Evolutionary conservation across 2,797 vertebrate species (phyloP).

Genomic region (Eremophila alpestris): DNA sequence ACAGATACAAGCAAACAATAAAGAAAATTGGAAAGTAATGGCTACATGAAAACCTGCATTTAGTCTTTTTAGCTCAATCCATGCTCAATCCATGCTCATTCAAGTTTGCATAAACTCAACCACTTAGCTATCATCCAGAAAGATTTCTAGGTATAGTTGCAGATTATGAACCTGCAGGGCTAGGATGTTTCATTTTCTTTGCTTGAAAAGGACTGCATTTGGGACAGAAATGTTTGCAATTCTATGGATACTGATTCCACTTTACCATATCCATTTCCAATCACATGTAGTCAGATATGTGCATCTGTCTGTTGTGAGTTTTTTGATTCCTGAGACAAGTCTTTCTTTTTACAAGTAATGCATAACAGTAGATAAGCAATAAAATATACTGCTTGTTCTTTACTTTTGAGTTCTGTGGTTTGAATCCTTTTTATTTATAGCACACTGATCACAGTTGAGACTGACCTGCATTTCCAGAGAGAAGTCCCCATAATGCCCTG

Average conservation of each 20-base stretch:
- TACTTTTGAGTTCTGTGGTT: not conserved
- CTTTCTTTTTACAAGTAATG: not conserved
- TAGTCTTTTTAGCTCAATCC: not conserved
- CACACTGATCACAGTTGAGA: not conserved
- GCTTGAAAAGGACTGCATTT: not conserved
- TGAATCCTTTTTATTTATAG: not conserved
- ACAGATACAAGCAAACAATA: not conserved
- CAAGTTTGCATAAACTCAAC: not conserved
- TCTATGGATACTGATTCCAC: not conserved
- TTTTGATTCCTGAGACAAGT: not conserved
- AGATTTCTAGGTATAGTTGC: not conserved
- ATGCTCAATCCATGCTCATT: not conserved
- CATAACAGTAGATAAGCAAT: not conserved
- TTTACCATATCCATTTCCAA: rapidly evolving
- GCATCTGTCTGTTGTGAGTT: not conserved
- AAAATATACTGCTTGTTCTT: not conserved
- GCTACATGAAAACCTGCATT: not conserved
- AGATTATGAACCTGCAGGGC: not conserved
- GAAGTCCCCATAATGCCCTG: not conserved
- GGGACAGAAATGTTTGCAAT: not conserved
- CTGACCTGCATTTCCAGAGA: not conserved
- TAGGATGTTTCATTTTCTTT: not conserved
- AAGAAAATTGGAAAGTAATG: not conserved
- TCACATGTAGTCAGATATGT: not conserved
- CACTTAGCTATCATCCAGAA: not conserved